Base-by-base conservation (phyloP, 1,140 invertebrate genomes). In the Ctenoplectra terminalis region DNA sequence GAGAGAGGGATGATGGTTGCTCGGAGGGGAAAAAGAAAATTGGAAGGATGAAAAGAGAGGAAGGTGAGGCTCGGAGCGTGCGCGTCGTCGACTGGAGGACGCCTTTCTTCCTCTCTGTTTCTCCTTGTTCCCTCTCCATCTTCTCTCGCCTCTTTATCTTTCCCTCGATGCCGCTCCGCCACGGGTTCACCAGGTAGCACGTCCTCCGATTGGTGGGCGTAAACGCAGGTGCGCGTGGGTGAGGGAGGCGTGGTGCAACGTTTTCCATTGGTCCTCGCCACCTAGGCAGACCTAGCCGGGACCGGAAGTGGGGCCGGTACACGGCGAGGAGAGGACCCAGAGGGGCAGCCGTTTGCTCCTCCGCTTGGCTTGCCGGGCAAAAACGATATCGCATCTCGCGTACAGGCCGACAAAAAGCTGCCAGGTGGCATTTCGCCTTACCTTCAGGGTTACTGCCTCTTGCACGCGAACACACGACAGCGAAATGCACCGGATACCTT, bases 391-490 rank as follows among this genome's bases (percentile, higher is more conserved):
- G 87, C 89, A 91, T 91, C 91, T 91, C 80, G 82, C 87, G 89
- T 70, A 84, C 84, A 84, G 80, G 80, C 43, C 52, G 71, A 81
- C 90, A 93, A 94, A 93, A 94, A 93, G 90, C 90, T 90, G 91
- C 92, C 92, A 94, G 93, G 92, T 93, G 92, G 92, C 93, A 93
- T 93, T 93, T 91, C 91, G 91, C 84, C 85, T 91, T 91, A 88
- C 90, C 88, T 89, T 86, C 87, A 89, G 90, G 89, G 88, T 91
- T 92, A 91, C 85, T 91, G 86, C 89, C 85, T 86, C 71, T 66
- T 87, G 84, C 85, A 86, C 84, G 85, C 84, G 75, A 80, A 34
- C 58, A 40, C 77, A 63, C 58, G 11, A 80, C 70, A 5, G 26
- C 77, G 77, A 80, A 73, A 73, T 61, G 48, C 70, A 31, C 58